Evolutionary conservation across 2,113 vertebrate genomes (phyloP).

Genomic region (Prolemur simus): DNA sequence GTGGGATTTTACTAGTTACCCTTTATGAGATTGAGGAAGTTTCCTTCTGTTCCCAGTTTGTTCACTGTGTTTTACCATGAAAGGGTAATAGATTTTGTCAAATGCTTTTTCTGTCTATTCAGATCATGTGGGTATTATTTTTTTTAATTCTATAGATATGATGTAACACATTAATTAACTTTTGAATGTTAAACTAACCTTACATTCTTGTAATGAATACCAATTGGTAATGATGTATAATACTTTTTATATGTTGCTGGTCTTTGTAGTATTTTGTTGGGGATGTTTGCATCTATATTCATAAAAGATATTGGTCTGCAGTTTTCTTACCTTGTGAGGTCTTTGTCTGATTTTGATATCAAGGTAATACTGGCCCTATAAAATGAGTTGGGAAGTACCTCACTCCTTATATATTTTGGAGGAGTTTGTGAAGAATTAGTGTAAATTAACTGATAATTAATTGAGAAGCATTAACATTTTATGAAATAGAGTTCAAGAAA

Average conservation of each 20-base stretch:
- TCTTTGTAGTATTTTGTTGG: background rate
- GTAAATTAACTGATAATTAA: background rate
- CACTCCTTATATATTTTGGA: background rate
- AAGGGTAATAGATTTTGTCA: background rate
- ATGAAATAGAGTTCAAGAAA: background rate
- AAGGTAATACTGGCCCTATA: background rate
- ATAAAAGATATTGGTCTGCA: background rate
- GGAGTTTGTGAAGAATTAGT: background rate
- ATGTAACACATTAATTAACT: background rate
- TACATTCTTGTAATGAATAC: background rate
- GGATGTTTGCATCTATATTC: background rate
- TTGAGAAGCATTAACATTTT: background rate
- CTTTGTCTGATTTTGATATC: background rate
- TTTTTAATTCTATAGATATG: background rate
- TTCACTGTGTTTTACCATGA: background rate
- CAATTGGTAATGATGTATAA: background rate
- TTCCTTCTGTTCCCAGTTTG: background rate
- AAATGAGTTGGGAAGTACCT: background rate
- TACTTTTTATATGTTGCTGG: background rate
- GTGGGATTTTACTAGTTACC: background rate
- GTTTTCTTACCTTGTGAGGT: background rate
- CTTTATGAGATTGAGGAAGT: background rate
- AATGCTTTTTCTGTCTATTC: background rate
- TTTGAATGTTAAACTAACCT: background rate
- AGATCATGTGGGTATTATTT: background rate